These are phyloP conservation scores for Nibea albiflora DNA, from an alignment of 2,113 vertebrate genomes.

Conservation along the genomic window DNA sequence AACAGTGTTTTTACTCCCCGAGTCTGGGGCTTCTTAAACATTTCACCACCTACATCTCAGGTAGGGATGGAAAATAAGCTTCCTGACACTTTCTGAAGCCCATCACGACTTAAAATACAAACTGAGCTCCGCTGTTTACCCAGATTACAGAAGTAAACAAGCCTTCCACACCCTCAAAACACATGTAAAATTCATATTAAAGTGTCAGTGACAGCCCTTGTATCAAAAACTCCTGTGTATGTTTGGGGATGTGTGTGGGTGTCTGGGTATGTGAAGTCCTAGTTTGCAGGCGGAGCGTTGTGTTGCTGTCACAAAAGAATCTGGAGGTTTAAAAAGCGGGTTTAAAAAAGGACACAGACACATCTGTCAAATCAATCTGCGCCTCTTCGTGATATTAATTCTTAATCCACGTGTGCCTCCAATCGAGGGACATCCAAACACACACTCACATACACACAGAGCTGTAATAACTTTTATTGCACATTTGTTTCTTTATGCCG, in stretches of 20 bases:
- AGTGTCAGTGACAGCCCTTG: slow-evolving; percentile 1
- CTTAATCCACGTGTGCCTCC: no score
- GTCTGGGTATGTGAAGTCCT: slow-evolving; percentile 17
- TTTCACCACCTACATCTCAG: slow-evolving; percentile 34
- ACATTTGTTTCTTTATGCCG: neutral
- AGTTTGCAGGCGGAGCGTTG: neutral
- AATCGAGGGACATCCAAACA: no score
- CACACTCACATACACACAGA: neutral
- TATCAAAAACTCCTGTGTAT: neutral
- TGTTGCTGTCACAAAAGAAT: neutral
- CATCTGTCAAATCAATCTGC: slow-evolving; percentile 3
- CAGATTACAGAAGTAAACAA: slow-evolving; percentile 39
- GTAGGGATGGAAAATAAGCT: slow-evolving; percentile 28
- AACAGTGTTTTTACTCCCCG: slow-evolving; percentile 27
- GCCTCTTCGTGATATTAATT: slow-evolving; percentile 5
- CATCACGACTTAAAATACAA: slow-evolving; percentile 8
- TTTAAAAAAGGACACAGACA: neutral
- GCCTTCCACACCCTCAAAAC: slow-evolving; percentile 15
- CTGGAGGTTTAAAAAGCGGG: slow-evolving; percentile 6
- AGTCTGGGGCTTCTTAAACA: slow-evolving; percentile 22
- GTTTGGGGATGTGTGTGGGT: neutral
- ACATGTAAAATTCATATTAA: slow-evolving; percentile 40
- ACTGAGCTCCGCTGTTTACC: slow-evolving; percentile 16
- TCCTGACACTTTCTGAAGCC: slow-evolving; percentile 11
- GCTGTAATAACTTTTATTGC: neutral